Evolutionary conservation across 2,113 vertebrate species (phyloP), one percentile per base, ranked within the genome.

Genomic region (Clarias macrocephalus): DNA sequence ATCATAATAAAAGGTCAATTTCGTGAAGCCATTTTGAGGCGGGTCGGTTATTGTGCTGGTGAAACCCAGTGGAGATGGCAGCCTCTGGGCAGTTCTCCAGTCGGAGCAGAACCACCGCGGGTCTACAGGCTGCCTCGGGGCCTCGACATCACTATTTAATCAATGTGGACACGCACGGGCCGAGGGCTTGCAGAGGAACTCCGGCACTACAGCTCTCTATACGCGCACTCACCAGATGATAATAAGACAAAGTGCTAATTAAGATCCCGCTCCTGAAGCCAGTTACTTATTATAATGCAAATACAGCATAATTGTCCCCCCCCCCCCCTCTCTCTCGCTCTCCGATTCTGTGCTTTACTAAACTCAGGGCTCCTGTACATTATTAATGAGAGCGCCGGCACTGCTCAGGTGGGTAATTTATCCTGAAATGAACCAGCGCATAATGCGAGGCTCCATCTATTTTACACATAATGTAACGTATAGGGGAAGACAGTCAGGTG

Each of bases 221-320:
- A 48, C 48, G 6, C 5, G 0, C 21, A 8, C 23, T 30, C 30
- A 48, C 15, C 3, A 60, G 66, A 10, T 70, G 66, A 10, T 70
- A 85, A 87, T 63, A 80, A 84, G 84, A 81, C 75, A 88, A 91
- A 73, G 79, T 88, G 85, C 88, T 91, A 93, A 94, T 94, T 94
- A 94, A 93, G 91, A 54, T 83, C 88, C 83, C 66, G 86, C 91
- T 88, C 62, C 79, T 12, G 84, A 92, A 94, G 94, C 93, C 91
- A 92, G 92, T 91, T 91, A 85, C 90, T 91, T 89, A 91, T 94
- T 92, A 89, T 92, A 92, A 93, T 92, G 89, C 91, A 93, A 94
- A 94, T 92, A 87, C 65, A 33, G 85, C 83, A 91, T 92, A 91
- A 93, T 90, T 75, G 90, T 56, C 83, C 63, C 52, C 16, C 1